phyloP scores from a whole-genome alignment of 2,888 invertebrate species.

The Gari tellinella region DNA sequence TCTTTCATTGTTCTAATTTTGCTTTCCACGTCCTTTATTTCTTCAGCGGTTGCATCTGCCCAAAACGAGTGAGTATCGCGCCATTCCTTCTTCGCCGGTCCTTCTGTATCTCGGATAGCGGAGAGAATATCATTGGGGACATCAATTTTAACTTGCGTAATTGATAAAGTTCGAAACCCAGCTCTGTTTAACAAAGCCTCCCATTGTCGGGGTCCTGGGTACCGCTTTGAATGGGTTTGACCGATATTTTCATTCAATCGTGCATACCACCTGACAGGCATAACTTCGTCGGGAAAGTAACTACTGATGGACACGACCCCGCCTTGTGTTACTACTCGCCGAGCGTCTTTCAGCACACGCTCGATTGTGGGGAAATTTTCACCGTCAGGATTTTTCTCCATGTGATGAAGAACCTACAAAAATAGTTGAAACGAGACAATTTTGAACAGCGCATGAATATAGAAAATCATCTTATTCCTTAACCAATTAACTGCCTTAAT shows the following conservation, averaged over 20 bases:
- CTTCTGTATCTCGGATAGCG: slow-evolving; percentile 3
- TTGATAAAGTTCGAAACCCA: neutral
- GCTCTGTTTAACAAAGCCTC: neutral
- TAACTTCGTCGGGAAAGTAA: neutral
- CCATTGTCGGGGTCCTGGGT: slow-evolving; percentile 1
- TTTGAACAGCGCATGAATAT: too few species aligned
- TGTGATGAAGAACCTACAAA: slow-evolving; percentile 30
- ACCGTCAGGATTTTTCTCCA: slow-evolving; percentile 9
- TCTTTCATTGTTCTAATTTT: slow-evolving; percentile 12
- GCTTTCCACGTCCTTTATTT: slow-evolving; percentile 15
- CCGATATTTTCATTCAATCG: neutral
- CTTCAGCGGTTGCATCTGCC: slow-evolving; percentile 7
- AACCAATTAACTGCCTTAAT: too few species aligned
- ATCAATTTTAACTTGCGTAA: neutral
- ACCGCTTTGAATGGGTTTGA: neutral
- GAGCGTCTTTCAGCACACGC: slow-evolving; percentile 12
- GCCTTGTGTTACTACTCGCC: slow-evolving; percentile 12
- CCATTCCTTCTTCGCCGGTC: slow-evolving; percentile 20
- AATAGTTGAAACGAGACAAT: too few species aligned
- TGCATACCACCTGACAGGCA: neutral
- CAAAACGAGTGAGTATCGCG: slow-evolving; percentile 19
- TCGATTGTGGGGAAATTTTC: slow-evolving; percentile 20
- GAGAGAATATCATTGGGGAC: neutral
- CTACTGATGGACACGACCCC: slow-evolving; percentile 18
- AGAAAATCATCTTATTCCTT: too few species aligned